Conservation (phyloP, 2,113 vertebrate species). For the Guaruba guarouba region DNA sequence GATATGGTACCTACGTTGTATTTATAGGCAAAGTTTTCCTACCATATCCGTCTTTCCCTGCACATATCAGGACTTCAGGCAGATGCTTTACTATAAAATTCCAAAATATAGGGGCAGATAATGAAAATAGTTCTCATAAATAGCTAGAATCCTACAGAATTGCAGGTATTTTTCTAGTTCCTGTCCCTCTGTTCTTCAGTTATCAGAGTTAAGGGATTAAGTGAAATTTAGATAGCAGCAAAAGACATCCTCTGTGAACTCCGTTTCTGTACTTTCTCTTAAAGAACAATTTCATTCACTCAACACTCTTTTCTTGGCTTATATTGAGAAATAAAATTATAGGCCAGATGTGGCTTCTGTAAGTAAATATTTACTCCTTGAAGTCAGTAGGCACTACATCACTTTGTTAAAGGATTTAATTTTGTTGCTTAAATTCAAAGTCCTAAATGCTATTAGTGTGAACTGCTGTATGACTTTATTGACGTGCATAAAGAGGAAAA, state of each 20-base stretch:
- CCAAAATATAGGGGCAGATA: not conserved
- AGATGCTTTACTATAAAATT: not conserved
- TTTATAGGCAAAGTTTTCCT: not conserved
- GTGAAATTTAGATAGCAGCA: not conserved
- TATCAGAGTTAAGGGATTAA: not conserved
- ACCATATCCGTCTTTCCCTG: not conserved
- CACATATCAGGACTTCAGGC: not conserved
- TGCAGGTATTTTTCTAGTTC: not conserved
- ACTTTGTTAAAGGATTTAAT: not conserved
- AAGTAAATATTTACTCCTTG: not conserved
- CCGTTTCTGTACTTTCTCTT: not conserved
- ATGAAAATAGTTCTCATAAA: not conserved
- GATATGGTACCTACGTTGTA: not conserved
- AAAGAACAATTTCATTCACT: not conserved
- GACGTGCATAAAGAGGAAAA: not conserved
- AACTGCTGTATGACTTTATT: not conserved
- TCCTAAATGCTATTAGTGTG: not conserved
- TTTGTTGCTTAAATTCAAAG: not conserved
- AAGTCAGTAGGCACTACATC: not conserved
- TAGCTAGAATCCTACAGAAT: not conserved
- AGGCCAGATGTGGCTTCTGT: not conserved
- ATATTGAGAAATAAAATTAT: not conserved
- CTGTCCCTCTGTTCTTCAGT: not conserved
- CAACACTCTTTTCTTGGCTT: not conserved
- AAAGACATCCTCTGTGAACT: not conserved